phyloP scores from a whole-genome alignment of 2,797 vertebrate species.

The Crocidura indochinensis region DNA sequence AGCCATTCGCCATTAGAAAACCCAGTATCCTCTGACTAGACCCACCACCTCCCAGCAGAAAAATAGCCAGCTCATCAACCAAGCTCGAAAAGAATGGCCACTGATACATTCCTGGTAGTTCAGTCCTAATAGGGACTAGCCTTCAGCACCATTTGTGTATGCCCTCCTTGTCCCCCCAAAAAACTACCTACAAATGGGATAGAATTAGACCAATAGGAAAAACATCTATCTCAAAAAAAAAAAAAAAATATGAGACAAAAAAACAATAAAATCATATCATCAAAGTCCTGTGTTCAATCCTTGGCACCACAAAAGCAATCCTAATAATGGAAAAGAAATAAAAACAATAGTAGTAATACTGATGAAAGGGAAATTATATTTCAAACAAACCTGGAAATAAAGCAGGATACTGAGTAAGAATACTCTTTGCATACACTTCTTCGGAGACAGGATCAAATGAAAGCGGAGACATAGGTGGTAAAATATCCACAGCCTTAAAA shows the following conservation, averaged over 20 bases:
- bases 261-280: not conserved
- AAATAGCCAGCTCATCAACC: too few species aligned
- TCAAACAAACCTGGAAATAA: constrained; percentile 89
- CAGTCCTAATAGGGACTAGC: too few species aligned
- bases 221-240: constrained; percentile 27
- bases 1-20: too few species aligned
- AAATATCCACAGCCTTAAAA: constrained; percentile 91
- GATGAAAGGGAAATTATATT: constrained; percentile 34
- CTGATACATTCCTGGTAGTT: too few species aligned
- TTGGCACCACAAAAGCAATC: constrained; percentile 27
- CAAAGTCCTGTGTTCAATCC: not conserved
- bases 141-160: too few species aligned
- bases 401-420: constrained; percentile 89
- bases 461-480: constrained; percentile 89
- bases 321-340: not conserved
- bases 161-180: not conserved
- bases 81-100: too few species aligned
- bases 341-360: constrained; percentile 39
- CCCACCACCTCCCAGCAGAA: too few species aligned
- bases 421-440: constrained; percentile 82
- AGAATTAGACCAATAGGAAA: not conserved
- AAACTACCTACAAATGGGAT: constrained; percentile 7
- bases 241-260: constrained; percentile 23
- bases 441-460: constrained; percentile 91
- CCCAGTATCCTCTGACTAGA: too few species aligned